These are phyloP conservation scores for Silurus glanis DNA, from an alignment of 2,113 vertebrate species.

Conservation along the genomic window DNA sequence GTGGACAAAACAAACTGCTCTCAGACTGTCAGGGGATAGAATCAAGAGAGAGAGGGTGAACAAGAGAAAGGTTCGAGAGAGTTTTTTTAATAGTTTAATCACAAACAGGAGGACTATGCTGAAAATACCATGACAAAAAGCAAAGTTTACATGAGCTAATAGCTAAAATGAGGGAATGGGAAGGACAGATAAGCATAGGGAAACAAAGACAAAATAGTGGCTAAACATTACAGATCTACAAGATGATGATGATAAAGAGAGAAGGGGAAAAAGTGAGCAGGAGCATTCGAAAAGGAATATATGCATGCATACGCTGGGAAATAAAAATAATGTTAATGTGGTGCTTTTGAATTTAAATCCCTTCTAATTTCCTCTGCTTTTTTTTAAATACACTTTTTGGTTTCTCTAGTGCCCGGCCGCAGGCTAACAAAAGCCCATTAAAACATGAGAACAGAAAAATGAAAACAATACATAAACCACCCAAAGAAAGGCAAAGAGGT, in stretches of 20 bases:
- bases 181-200: constrained; percentile 36
- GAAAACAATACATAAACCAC: constrained; percentile 46
- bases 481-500: not conserved
- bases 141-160: constrained; percentile 54
- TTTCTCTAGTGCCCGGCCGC: constrained; percentile 50
- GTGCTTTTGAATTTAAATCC: constrained; percentile 75
- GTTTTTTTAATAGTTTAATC: constrained; percentile 52
- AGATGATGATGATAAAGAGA: constrained; percentile 22
- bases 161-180: constrained; percentile 24
- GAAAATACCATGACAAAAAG: constrained; percentile 52
- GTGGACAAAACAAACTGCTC: constrained; percentile 62
- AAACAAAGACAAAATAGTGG: constrained; percentile 1
- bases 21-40: constrained; percentile 23
- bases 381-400: not conserved
- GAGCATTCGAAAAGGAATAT: constrained; percentile 65
- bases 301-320: constrained; percentile 60
- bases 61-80: not conserved
- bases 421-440: constrained; percentile 64
- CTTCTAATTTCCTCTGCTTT: constrained; percentile 12
- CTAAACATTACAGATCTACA: constrained; percentile 2
- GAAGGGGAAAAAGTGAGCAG: not conserved
- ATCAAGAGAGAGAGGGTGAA: not conserved
- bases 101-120: constrained; percentile 47
- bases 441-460: constrained; percentile 67
- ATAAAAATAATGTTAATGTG: constrained; percentile 68